Conservation (phyloP, 2,888 invertebrate genomes). For the Coelopa pilipes region DNA sequence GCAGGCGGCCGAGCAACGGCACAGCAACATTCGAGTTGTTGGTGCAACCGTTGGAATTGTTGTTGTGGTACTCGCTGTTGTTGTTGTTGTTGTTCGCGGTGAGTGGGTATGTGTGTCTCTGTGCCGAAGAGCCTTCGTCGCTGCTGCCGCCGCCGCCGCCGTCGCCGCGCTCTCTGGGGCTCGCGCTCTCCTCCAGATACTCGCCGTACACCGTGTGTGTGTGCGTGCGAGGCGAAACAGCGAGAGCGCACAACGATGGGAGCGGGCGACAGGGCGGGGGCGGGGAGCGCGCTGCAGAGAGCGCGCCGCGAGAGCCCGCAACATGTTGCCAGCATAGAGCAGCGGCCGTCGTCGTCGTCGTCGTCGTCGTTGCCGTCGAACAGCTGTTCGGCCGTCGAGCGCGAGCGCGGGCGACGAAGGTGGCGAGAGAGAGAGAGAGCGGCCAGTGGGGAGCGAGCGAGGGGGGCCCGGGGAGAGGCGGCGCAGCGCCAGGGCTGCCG, state of each 20-base stretch:
- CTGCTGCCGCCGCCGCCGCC: background rate
- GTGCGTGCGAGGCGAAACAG: slow-evolving; percentile 33
- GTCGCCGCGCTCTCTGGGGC: background rate
- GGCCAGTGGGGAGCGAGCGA: background rate
- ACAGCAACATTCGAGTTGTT: slow-evolving; percentile 30
- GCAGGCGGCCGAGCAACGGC: background rate
- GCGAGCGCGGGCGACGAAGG: background rate
- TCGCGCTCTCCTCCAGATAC: slow-evolving; percentile 5
- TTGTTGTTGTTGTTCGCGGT: slow-evolving; percentile 38
- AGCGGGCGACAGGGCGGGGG: background rate
- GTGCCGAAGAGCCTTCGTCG: slow-evolving; percentile 52
- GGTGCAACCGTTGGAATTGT: slow-evolving; percentile 9
- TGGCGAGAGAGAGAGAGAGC: background rate
- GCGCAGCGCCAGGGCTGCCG: too few species aligned
- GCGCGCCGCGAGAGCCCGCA: slow-evolving; percentile 35
- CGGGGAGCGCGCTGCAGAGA: background rate
- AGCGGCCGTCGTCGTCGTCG: slow-evolving; percentile 3
- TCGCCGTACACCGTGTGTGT: slow-evolving; percentile 19
- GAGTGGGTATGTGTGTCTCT: slow-evolving; percentile 65
- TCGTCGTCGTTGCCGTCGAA: slow-evolving; percentile 26
- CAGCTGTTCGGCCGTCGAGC: slow-evolving; percentile 37
- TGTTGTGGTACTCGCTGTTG: slow-evolving; percentile 39
- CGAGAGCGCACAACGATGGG: too few species aligned
- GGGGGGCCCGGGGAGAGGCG: background rate
- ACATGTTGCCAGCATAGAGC: slow-evolving; percentile 46